Percentiles rank a stretch among this genome's conserved stretches.
These are phyloP conservation scores for Macroglossus sobrinus DNA, from an alignment of 2,113 vertebrate species.

Conservation along the genomic window DNA sequence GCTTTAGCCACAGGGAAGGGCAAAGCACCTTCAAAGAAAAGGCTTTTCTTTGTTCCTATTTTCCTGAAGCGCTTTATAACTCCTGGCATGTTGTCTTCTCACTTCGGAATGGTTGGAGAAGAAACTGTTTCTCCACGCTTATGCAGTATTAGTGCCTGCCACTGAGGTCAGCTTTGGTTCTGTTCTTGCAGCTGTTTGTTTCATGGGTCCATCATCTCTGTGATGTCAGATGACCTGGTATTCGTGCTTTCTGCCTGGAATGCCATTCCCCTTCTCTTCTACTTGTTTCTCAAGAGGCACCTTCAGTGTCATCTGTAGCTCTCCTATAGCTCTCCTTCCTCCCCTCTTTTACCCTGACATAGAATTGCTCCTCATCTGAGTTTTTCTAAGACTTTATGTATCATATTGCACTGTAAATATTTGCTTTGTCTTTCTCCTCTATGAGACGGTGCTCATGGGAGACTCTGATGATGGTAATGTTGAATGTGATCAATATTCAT, in stretches of 20 bases:
- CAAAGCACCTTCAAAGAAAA: neutral
- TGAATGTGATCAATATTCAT: neutral
- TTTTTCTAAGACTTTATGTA: neutral
- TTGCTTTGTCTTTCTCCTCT: neutral
- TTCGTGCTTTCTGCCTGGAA: neutral
- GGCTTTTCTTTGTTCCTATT: neutral
- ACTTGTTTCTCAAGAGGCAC: neutral
- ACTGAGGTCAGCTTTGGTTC: neutral
- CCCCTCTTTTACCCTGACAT: too few species aligned
- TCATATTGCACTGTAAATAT: fast-evolving
- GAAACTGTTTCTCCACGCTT: neutral
- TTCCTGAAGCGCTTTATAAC: neutral
- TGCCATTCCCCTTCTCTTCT: neutral
- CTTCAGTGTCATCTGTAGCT: too few species aligned
- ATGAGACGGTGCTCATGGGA: neutral
- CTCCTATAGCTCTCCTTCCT: neutral
- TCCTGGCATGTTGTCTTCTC: neutral
- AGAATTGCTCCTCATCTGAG: neutral
- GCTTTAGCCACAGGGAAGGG: neutral
- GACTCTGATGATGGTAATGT: neutral
- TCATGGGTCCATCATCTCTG: fast-evolving
- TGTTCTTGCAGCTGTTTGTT: neutral
- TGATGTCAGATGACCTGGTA: neutral
- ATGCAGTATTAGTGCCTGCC: fast-evolving
- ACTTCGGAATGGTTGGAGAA: neutral